Evolutionary conservation across 2,113 vertebrate genomes (phyloP).

Genomic region (Malurus elegans): DNA sequence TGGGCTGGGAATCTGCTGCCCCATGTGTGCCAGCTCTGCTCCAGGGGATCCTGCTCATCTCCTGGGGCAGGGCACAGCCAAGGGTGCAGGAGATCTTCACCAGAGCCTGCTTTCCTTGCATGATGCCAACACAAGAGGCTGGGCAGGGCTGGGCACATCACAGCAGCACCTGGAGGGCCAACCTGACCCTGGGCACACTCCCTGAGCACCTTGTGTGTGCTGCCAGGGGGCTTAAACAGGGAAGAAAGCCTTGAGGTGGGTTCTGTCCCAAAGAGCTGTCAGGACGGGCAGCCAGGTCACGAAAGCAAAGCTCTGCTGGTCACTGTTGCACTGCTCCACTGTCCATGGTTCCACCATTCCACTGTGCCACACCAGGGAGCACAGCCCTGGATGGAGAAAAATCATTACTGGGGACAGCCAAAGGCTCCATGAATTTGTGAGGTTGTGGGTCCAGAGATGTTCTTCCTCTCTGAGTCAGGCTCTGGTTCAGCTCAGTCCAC

Average conservation of each 20-base stretch:
- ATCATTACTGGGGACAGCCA: not conserved
- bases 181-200: not conserved
- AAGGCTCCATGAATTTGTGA: fast-evolving
- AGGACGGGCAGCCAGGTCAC: not conserved
- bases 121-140: fast-evolving
- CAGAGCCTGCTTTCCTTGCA: not conserved
- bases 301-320: not conserved
- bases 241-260: not conserved
- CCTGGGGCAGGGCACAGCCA: not conserved
- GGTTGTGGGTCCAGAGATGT: not conserved
- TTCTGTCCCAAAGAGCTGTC: not conserved
- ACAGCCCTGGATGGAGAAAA: not conserved
- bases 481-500: not conserved
- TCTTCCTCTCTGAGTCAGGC: not conserved
- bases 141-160: not conserved
- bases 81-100: not conserved
- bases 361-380: not conserved
- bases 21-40: not conserved
- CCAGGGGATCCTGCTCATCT: not conserved
- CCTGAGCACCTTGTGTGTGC: fast-evolving
- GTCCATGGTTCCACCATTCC: no score
- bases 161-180: not conserved
- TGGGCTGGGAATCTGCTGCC: not conserved
- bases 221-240: not conserved
- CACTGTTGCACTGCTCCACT: not conserved